Base-by-base conservation (phyloP, 1,140 invertebrate species). In the Charaxes varanes region DNA sequence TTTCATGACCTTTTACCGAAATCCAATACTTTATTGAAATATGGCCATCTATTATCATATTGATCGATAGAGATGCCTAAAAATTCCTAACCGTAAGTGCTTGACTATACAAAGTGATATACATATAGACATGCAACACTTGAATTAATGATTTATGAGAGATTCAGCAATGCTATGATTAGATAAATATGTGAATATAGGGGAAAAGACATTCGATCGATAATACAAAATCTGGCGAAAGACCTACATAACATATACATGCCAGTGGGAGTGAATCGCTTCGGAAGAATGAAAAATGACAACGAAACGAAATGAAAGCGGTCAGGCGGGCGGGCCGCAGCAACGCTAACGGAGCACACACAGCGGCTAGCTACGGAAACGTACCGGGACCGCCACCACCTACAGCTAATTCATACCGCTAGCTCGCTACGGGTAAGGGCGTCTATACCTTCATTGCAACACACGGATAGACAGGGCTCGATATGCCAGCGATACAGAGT, bases 371-470 rank as follows among this genome's bases (percentile, higher is more conserved):
- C 47, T 43, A 56, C 51, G 51, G 47, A 51, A 66, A 76, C 72
- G 58, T 72, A 72, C 67, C 67, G 67, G 53, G 62, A 38, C 51
- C 55, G 52, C 60, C 54, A 59, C 46, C 62, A 67, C 63, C 58
- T 76, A 79, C 60, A 48, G 60, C 68, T 69, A 69, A 55, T 47
- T 46, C 58, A 68, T 62, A 73, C 60, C 61, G 56, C 71, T 77
- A 74, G 46, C 61, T 62, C 69, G 56, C 70, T 79, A 79, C 59
- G 57, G 62, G 53, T 41, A 54, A 47, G 55, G 53, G 57, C 56
- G 49, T 54, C 51, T 60, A 34, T 81, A 81, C 77, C 77, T 81
- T 78, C 77, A 81, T 81, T 53, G 73, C 77, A 78, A 79, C 69
- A 68, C 49, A 38, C 46, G 45, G 35, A 16, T 19, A 42, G 27